phyloP scores from a whole-genome alignment of 1,140 invertebrate species.

The Babylonia areolata region DNA sequence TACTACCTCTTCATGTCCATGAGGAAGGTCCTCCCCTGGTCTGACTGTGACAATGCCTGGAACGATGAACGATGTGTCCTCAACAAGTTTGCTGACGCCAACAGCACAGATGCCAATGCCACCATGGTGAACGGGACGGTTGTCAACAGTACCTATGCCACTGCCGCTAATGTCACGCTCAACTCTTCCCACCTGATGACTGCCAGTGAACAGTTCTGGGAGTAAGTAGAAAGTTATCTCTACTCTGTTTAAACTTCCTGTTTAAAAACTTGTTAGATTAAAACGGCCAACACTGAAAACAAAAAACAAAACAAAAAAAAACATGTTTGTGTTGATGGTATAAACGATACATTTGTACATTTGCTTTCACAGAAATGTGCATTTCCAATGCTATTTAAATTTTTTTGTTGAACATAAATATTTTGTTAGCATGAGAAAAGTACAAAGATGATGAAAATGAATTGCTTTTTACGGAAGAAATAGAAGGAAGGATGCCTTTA shows the following conservation, averaged over 20 bases:
- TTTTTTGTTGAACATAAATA: no score
- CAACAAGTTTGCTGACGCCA: neutral
- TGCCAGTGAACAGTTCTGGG: slow-evolving; percentile 70
- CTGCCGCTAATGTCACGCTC: neutral
- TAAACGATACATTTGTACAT: no score
- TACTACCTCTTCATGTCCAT: slow-evolving; percentile 78
- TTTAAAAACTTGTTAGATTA: no score
- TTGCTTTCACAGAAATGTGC: neutral
- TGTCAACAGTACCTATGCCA: neutral
- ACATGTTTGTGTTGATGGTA: no score
- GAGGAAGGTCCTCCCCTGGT: slow-evolving; percentile 75
- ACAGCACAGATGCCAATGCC: neutral
- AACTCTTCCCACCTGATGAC: slow-evolving; percentile 34
- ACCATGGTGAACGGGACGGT: neutral
- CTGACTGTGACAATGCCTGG: slow-evolving; percentile 77
- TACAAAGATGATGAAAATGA: no score
- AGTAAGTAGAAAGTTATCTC: slow-evolving; percentile 53
- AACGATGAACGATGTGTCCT: slow-evolving; percentile 75
- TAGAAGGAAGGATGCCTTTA: no score
- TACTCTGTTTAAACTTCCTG: no score
- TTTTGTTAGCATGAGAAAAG: no score
- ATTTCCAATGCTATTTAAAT: no score
- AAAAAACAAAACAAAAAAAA: no score
- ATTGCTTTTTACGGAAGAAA: no score
- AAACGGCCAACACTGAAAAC: no score